Conservation (phyloP, 2,888 invertebrate species). For the Ceramica pisi region DNA sequence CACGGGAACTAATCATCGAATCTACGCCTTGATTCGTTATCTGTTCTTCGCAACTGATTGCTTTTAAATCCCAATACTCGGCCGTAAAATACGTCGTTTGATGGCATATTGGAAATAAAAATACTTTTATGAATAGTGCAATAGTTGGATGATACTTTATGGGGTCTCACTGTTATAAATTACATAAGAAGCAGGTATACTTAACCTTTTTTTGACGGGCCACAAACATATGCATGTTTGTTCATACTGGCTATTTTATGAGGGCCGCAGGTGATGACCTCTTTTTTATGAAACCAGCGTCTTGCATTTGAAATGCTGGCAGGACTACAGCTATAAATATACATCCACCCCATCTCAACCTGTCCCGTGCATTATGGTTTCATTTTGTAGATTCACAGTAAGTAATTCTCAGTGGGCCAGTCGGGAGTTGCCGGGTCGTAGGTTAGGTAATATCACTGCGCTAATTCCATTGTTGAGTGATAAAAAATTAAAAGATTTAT, state of each 20-base stretch:
- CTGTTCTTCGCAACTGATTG: conserved; percentile 75
- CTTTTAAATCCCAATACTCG: conserved; percentile 76
- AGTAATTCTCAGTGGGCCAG: conserved; percentile 38
- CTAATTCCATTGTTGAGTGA: conserved; percentile 29
- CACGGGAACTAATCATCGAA: conserved; percentile 85
- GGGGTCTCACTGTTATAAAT: conserved; percentile 31
- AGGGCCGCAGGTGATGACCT: conserved; percentile 49
- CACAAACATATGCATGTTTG: conserved; percentile 26
- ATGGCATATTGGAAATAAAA: conserved; percentile 61
- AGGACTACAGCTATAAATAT: conserved; percentile 47
- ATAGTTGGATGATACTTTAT: conserved; percentile 43
- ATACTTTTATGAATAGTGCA: conserved; percentile 58
- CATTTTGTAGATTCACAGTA: conserved; percentile 45
- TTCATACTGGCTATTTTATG: conserved; percentile 39
- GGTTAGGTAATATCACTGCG: conserved; percentile 40
- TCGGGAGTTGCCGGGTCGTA: conserved; percentile 7
- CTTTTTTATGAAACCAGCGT: conserved; percentile 32
- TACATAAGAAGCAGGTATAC: conserved; percentile 10
- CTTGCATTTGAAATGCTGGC: conserved; percentile 48
- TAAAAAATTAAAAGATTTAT: conserved; percentile 26
- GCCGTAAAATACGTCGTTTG: conserved; percentile 66
- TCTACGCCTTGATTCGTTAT: conserved; percentile 83
- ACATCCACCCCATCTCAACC: conserved; percentile 45
- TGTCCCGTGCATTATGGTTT: conserved; percentile 47
- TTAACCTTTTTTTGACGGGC: conserved; percentile 34